Conservation (phyloP, 2,888 invertebrate species). For the Terebella lapidaria region DNA sequence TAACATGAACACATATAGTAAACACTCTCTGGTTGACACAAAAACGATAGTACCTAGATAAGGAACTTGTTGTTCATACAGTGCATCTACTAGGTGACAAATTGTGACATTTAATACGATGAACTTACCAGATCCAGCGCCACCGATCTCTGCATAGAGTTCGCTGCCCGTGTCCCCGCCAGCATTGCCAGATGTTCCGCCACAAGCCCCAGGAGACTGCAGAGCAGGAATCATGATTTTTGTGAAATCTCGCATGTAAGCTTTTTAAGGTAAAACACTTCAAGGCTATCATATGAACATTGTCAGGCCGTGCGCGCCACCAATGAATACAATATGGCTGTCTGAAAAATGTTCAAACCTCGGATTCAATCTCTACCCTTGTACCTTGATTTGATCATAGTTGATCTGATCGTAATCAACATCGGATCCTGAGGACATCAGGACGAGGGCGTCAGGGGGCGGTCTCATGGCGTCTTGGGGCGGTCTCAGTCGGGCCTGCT, state of each 20-base stretch:
- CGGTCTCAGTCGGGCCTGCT: background rate
- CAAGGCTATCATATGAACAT: too few relatives aligned
- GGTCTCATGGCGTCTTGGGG: background rate
- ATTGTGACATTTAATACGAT: background rate
- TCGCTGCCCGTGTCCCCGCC: background rate
- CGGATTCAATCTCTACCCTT: too few relatives aligned
- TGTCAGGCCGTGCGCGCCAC: too few relatives aligned
- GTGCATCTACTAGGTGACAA: too few relatives aligned
- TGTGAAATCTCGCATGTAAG: too few relatives aligned
- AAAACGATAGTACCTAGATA: too few relatives aligned
- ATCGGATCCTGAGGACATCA: constrained; percentile 1
- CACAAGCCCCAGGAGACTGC: background rate
- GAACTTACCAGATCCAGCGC: background rate
- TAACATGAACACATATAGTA: too few relatives aligned
- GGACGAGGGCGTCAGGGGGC: background rate
- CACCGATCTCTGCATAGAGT: constrained; percentile 4
- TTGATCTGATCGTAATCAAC: constrained; percentile 23
- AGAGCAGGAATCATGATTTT: background rate
- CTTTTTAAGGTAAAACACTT: too few relatives aligned
- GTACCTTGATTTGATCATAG: constrained; percentile 23
- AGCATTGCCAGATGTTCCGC: background rate
- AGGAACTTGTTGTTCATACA: too few relatives aligned
- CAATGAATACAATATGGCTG: too few relatives aligned
- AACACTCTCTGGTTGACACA: too few relatives aligned
- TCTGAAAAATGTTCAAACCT: too few relatives aligned